Evolutionary conservation across 2,888 invertebrate species (phyloP), one percentile per base, ranked within the genome.

Genomic region (Esperia sulphurella): DNA sequence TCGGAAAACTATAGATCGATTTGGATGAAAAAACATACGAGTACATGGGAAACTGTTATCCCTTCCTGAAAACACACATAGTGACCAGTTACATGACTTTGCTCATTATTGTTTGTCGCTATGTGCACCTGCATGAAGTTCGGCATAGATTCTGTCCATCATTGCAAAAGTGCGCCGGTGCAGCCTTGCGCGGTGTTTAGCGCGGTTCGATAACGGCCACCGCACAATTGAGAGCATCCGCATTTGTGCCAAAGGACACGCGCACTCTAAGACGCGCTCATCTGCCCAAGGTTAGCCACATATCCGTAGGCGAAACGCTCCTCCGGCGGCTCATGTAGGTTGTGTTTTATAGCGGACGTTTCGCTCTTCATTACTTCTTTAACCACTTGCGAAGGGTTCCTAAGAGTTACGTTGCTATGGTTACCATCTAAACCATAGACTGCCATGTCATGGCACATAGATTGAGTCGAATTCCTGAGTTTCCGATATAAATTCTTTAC

Each of bases 221-320:
- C 69, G 72, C 71, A 69, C 86, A 89, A 88, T 88, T 88, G 88
- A 78, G 59, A 73, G 79, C 86, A 88, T 89, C 88, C 88, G 88
- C 86, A 87, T 86, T 88, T 87, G 77, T 78, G 73, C 75, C 76
- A 84, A 81, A 86, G 83, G 86, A 84, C 87, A 75, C 81, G 81
- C 84, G 79, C 80, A 83, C 75, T 81, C 64, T 68, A 84, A 87
- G 84, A 84, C 79, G 77, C 66, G 75, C 72, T 83, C 76, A 83
- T 84, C 82, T 76, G 62, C 54, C 73, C 86, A 87, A 87, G 87
- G 87, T 85, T 84, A 79, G 63, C 61, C 57, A 66, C 68, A 72
- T 71, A 79, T 79, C 79, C 80, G 79, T 43, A 68, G 69, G 63
- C 69, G 63, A 68, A 73, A 71, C 68, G 60, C 59, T 64, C 14